phyloP scores from a whole-genome alignment of 2,888 invertebrate genomes.

The Tipula confusa region DNA sequence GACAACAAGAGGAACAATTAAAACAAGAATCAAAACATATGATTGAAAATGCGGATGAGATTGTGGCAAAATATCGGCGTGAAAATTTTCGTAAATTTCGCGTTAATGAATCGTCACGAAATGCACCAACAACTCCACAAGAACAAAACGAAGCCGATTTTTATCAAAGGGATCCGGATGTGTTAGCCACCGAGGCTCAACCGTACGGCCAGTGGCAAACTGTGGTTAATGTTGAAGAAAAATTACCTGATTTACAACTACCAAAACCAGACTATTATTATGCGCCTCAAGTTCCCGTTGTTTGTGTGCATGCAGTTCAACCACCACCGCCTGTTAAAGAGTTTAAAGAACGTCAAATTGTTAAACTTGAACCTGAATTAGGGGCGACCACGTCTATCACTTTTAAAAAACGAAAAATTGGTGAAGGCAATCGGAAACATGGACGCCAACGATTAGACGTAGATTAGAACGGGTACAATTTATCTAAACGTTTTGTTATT shows the following conservation, averaged over 20 bases:
- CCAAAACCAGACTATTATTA: constrained; percentile 52
- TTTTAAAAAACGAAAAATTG: constrained; percentile 48
- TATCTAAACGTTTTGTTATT: neutral
- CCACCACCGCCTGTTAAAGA: constrained; percentile 45
- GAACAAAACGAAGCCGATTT: constrained; percentile 51
- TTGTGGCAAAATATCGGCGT: constrained; percentile 50
- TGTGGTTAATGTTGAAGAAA: constrained; percentile 56
- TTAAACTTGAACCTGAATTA: constrained; percentile 38
- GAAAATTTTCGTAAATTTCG: constrained; percentile 45
- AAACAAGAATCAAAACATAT: constrained; percentile 50
- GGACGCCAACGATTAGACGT: constrained; percentile 42
- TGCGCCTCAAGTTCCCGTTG: constrained; percentile 38
- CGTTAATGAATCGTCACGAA: constrained; percentile 38
- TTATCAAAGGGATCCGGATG: constrained; percentile 51
- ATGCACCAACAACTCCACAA: constrained; percentile 48
- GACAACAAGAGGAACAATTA: constrained; percentile 51
- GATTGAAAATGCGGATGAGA: constrained; percentile 51
- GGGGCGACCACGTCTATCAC: constrained; percentile 38
- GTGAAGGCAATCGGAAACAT: constrained; percentile 42
- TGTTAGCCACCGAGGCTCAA: constrained; percentile 47
- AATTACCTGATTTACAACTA: constrained; percentile 64
- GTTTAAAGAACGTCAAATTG: constrained; percentile 48
- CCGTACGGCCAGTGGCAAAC: constrained; percentile 76
- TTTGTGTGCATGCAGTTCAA: constrained; percentile 37
- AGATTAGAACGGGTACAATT: constrained; percentile 36